Evolutionary conservation across 2,888 invertebrate species (phyloP).

Genomic region (Plagodis pulveraria): DNA sequence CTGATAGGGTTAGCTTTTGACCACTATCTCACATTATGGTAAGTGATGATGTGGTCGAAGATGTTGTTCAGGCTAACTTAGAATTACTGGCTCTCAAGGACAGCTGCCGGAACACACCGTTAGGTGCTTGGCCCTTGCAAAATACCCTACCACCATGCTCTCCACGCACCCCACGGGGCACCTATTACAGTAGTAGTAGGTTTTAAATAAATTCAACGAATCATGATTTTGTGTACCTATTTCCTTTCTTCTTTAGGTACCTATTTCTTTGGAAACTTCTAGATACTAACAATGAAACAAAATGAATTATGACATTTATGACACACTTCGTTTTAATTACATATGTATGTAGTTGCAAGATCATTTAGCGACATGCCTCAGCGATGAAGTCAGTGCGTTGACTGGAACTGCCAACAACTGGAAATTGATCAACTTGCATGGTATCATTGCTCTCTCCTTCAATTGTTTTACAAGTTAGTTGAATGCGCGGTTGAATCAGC

Average conservation of each 20-base stretch:
- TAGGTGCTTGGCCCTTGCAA: too few species aligned
- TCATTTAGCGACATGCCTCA: conserved; percentile 38
- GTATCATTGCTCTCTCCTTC: conserved; percentile 20
- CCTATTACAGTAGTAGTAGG: too few species aligned
- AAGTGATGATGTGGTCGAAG: too few species aligned
- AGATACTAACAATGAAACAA: conserved; percentile 8
- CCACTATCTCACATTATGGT: too few species aligned
- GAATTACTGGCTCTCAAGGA: too few species aligned
- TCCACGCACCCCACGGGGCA: too few species aligned
- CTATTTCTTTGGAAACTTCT: conserved; percentile 13
- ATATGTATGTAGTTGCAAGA: conserved; percentile 5
- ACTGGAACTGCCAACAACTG: conserved; percentile 55
- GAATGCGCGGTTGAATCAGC: background rate
- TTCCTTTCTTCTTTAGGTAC: background rate
- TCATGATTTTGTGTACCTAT: too few species aligned
- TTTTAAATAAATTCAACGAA: too few species aligned
- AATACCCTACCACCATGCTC: too few species aligned
- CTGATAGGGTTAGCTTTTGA: too few species aligned
- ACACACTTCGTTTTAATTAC: conserved; percentile 15
- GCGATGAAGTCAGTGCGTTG: conserved; percentile 55
- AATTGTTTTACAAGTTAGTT: conserved; percentile 5
- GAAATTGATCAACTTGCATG: conserved; percentile 50
- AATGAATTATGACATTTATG: conserved; percentile 12
- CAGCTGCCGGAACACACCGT: too few species aligned
- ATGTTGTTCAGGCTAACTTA: too few species aligned